A percentile compares a stretch with the other conserved stretches of the same genome.
Evolutionary conservation across 2,113 vertebrate genomes (phyloP).

Genomic region (Saccopteryx bilineata): DNA sequence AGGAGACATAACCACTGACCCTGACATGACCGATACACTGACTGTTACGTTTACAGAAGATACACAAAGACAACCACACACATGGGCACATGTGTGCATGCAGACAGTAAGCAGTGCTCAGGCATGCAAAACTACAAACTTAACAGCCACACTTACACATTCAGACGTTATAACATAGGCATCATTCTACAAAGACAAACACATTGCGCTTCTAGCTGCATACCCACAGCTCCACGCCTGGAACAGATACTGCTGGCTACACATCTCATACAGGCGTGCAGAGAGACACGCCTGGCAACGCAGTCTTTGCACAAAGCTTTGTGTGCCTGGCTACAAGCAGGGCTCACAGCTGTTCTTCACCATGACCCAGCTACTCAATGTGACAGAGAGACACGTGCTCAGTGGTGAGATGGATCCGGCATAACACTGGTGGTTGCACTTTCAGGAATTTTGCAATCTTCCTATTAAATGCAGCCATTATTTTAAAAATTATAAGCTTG

Average conservation of each 20-base stretch:
- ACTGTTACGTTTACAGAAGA: background rate
- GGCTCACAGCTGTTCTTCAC: fast-evolving
- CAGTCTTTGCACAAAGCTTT: background rate
- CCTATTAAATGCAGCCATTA: slow-evolving; percentile 7
- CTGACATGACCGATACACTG: background rate
- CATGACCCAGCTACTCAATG: background rate
- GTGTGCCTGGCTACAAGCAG: background rate
- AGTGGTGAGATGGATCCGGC: background rate
- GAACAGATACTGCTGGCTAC: background rate
- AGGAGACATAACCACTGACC: background rate
- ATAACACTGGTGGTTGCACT: background rate
- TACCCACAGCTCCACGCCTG: background rate
- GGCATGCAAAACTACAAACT: background rate
- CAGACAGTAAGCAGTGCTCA: background rate
- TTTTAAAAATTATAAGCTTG: slow-evolving; percentile 10
- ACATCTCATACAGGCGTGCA: background rate
- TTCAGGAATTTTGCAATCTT: slow-evolving; percentile 34
- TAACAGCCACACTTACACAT: background rate
- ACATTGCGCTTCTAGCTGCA: background rate
- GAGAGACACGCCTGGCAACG: background rate
- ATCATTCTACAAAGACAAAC: background rate
- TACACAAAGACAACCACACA: background rate
- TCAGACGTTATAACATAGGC: background rate
- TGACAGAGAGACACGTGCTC: background rate
- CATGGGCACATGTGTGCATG: fast-evolving